Evolutionary conservation across 2,888 invertebrate genomes (phyloP).

Genomic region (Aspidiotus rigidus): DNA sequence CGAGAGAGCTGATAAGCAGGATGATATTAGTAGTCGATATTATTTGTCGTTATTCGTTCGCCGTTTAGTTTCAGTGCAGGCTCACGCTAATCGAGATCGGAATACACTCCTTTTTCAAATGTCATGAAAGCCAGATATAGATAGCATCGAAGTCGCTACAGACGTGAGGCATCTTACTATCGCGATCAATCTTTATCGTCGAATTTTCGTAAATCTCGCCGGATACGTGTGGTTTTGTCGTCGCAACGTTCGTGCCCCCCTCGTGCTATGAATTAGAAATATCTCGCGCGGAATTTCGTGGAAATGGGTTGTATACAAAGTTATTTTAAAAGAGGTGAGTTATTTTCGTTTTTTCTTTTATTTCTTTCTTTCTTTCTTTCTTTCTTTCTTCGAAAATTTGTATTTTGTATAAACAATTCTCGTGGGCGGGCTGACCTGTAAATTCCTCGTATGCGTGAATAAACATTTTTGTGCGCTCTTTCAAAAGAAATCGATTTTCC

Average conservation of each 20-base stretch:
- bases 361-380: neutral
- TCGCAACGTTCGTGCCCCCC: neutral
- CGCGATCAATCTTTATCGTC: constrained; percentile 12
- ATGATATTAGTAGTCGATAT: too few relatives aligned
- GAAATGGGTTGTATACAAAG: constrained; percentile 29
- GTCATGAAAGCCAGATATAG: constrained; percentile 22
- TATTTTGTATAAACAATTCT: neutral
- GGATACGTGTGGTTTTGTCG: constrained; percentile 3
- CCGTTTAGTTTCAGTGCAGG: too few relatives aligned
- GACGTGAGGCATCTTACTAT: constrained; percentile 1
- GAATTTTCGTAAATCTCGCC: constrained; percentile 15
- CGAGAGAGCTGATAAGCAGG: too few relatives aligned
- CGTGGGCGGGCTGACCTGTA: neutral
- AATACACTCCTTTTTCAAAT: constrained; percentile 15
- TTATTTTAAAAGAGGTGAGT: constrained; percentile 29
- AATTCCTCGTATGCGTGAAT: too few relatives aligned
- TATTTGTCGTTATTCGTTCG: too few relatives aligned
- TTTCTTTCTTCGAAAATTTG: neutral
- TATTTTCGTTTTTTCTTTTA: too few relatives aligned
- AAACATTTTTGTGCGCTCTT: too few relatives aligned
- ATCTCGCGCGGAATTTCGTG: neutral
- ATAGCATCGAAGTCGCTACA: constrained; percentile 9
- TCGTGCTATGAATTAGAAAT: constrained; percentile 13
- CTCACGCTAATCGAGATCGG: too few relatives aligned
- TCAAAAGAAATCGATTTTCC: too few relatives aligned